Conservation (phyloP, 1,140 invertebrate genomes). For the Pseudomyrmex sp. region DNA sequence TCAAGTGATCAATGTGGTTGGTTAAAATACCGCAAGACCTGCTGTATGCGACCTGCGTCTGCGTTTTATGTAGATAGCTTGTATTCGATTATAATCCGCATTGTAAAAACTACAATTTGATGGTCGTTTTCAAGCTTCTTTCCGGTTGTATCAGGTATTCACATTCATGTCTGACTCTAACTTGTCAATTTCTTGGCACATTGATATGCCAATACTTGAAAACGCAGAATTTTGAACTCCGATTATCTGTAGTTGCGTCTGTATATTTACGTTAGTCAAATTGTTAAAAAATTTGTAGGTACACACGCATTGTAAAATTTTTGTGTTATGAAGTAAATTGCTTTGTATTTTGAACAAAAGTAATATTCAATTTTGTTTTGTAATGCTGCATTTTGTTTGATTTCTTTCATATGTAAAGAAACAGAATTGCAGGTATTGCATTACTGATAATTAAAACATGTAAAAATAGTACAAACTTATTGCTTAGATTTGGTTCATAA, state of each 20-base stretch:
- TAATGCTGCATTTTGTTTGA: constrained; percentile 6
- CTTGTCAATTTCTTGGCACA: constrained; percentile 16
- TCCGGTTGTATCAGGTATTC: too few relatives aligned
- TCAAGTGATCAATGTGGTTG: too few relatives aligned
- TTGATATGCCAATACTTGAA: constrained; percentile 5
- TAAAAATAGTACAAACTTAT: not conserved
- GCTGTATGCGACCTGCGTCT: too few relatives aligned
- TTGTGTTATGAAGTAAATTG: not conserved
- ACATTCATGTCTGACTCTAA: not conserved
- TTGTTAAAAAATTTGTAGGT: not conserved
- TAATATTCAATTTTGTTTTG: not conserved
- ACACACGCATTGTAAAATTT: not conserved
- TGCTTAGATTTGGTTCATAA: not conserved
- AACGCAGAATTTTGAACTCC: constrained; percentile 1
- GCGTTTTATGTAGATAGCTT: too few relatives aligned
- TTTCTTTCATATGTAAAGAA: not conserved
- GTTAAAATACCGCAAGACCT: too few relatives aligned
- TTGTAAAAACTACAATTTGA: too few relatives aligned
- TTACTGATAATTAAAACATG: not conserved
- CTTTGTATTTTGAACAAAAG: not conserved
- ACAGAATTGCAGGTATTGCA: not conserved
- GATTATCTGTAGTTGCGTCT: not conserved
- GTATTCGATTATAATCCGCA: too few relatives aligned
- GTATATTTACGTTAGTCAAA: not conserved
- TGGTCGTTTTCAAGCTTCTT: too few relatives aligned